These are phyloP conservation scores for Pyrrhia umbra DNA, from an alignment of 2,888 invertebrate species.

Conservation along the genomic window DNA sequence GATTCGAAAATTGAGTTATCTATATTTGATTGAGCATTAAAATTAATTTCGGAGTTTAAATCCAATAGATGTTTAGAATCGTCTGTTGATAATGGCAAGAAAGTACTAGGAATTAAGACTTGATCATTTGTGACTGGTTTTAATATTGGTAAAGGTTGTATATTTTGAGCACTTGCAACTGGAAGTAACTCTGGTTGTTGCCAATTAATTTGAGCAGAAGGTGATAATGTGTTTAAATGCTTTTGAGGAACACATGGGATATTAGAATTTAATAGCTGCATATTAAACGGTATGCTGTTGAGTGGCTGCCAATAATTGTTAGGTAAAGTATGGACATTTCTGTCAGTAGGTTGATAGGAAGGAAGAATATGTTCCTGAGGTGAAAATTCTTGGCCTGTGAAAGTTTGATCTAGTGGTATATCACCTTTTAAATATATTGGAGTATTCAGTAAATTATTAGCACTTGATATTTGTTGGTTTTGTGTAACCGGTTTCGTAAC, in stretches of 20 bases:
- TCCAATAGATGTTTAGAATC: background rate
- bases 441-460: background rate
- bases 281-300: background rate
- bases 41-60: background rate
- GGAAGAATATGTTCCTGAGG: background rate
- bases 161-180: background rate
- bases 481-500: background rate
- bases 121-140: background rate
- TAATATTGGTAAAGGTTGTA: background rate
- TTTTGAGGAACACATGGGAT: background rate
- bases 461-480: background rate
- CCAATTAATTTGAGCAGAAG: constrained; percentile 1
- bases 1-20: background rate
- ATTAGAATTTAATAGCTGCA: background rate
- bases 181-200: background rate
- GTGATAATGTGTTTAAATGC: background rate
- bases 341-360: background rate
- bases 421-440: background rate
- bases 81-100: background rate
- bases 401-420: background rate
- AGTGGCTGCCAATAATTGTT: background rate
- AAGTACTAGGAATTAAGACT: background rate
- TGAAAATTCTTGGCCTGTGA: background rate
- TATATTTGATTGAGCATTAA: background rate
- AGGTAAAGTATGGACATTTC: background rate